Percentiles rank a stretch among this genome's conserved stretches.
Conservation (phyloP, 2,888 invertebrate species). For the Apodemia hepburni region DNA sequence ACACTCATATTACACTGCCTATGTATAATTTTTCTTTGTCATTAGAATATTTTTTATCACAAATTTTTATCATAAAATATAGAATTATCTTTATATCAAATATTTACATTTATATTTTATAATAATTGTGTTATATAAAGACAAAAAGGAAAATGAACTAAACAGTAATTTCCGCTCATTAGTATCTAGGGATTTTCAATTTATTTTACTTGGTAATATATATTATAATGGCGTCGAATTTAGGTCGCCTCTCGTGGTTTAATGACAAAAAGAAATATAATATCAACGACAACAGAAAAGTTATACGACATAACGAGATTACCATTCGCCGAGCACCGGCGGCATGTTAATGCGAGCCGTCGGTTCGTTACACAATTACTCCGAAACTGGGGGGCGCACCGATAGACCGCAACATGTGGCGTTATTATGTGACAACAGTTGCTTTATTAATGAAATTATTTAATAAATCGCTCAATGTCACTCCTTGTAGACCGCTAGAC, state of each 20-base stretch:
- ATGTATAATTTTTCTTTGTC: too few relatives aligned
- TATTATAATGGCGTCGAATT: background rate
- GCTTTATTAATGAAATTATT: background rate
- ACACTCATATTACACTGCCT: too few relatives aligned
- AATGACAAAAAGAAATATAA: slow-evolving; percentile 5
- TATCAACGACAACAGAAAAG: slow-evolving; percentile 10
- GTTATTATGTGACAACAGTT: background rate
- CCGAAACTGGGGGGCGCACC: slow-evolving; percentile 4
- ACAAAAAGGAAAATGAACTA: too few relatives aligned
- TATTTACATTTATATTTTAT: too few relatives aligned
- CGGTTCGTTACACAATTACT: slow-evolving; percentile 29
- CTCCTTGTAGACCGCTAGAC: too few relatives aligned
- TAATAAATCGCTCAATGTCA: background rate
- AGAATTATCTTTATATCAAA: too few relatives aligned
- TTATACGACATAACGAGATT: slow-evolving; percentile 11
- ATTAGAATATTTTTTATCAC: too few relatives aligned
- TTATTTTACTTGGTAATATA: background rate
- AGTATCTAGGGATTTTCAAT: too few relatives aligned
- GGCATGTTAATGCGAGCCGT: slow-evolving; percentile 20
- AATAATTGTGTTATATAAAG: too few relatives aligned
- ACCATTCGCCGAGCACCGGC: slow-evolving; percentile 1
- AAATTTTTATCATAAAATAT: too few relatives aligned
- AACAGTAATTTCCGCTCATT: too few relatives aligned
- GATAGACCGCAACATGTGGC: slow-evolving; percentile 7
- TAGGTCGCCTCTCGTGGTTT: background rate